Conservation (phyloP, 2,113 vertebrate species). For the Ammodytes dubius region DNA sequence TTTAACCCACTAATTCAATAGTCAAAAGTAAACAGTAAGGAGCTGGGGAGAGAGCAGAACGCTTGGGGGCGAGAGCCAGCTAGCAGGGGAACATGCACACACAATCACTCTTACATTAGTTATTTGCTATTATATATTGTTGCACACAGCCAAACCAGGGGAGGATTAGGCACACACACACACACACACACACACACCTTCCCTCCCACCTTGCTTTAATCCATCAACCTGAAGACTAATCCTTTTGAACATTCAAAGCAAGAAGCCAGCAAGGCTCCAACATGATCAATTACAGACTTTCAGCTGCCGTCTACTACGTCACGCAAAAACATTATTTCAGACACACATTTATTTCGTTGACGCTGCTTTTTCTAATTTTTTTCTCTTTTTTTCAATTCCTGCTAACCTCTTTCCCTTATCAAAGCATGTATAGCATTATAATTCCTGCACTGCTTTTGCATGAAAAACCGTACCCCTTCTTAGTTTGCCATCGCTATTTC, state of each 20-base stretch:
- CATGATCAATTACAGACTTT: constrained; percentile 80
- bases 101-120: constrained; percentile 75
- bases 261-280: constrained; percentile 61
- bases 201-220: constrained; percentile 76
- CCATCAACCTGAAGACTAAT: constrained; percentile 78
- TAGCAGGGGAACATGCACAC: constrained; percentile 51
- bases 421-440: constrained; percentile 23
- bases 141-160: constrained; percentile 54
- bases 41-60: constrained; percentile 39
- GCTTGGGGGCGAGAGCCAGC: constrained; percentile 55
- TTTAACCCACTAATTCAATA: constrained; percentile 83
- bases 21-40: constrained; percentile 76
- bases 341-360: constrained; percentile 71
- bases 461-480: constrained; percentile 26
- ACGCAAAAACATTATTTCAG: constrained; percentile 72
- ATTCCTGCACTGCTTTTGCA: constrained; percentile 28
- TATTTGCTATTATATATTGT: constrained; percentile 41
- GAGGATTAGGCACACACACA: constrained; percentile 54
- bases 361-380: constrained; percentile 46
- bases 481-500: background rate
- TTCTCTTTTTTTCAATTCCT: constrained; percentile 52
- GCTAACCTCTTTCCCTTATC: constrained; percentile 27
- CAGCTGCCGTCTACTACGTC: constrained; percentile 59
- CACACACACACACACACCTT: constrained; percentile 43
- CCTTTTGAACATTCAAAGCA: constrained; percentile 80